Evolutionary conservation across 2,888 invertebrate genomes (phyloP).

Genomic region (Agonopterix subpropinquella): DNA sequence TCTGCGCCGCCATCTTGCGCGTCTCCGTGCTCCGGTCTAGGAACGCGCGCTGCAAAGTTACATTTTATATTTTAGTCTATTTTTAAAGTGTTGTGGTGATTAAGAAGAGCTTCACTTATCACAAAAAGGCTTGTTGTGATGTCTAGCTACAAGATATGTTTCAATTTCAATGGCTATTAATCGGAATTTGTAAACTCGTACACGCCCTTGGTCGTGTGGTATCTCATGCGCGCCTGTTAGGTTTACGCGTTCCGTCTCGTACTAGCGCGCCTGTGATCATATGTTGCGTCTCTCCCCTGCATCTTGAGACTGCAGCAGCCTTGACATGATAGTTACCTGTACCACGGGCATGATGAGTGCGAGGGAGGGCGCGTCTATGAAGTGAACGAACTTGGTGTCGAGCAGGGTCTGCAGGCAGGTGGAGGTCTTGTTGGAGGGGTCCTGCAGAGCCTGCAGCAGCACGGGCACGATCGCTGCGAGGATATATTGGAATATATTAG

Average conservation of each 20-base stretch:
- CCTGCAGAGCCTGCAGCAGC: slow-evolving; percentile 92
- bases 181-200: too few species aligned
- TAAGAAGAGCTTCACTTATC: too few species aligned
- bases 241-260: too few species aligned
- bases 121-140: too few species aligned
- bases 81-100: too few species aligned
- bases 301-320: slow-evolving; percentile 86
- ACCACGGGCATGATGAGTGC: slow-evolving; percentile 99
- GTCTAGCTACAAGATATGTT: too few species aligned
- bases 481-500: background rate
- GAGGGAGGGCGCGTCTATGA: slow-evolving; percentile 98
- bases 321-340: slow-evolving; percentile 85
- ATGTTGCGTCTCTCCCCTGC: too few species aligned
- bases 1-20: slow-evolving; percentile 99
- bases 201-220: too few species aligned
- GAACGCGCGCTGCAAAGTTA: slow-evolving; percentile 87
- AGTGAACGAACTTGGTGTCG: slow-evolving; percentile 99
- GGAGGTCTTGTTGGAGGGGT: slow-evolving; percentile 96
- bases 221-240: too few species aligned
- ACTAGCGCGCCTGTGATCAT: too few species aligned
- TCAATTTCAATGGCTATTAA: too few species aligned
- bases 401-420: slow-evolving; percentile 93
- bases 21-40: slow-evolving; percentile 98
- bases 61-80: too few species aligned
- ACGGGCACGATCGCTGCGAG: slow-evolving; percentile 86